Conservation (phyloP, 2,113 vertebrate species). For the Microcebus tavaratra region DNA sequence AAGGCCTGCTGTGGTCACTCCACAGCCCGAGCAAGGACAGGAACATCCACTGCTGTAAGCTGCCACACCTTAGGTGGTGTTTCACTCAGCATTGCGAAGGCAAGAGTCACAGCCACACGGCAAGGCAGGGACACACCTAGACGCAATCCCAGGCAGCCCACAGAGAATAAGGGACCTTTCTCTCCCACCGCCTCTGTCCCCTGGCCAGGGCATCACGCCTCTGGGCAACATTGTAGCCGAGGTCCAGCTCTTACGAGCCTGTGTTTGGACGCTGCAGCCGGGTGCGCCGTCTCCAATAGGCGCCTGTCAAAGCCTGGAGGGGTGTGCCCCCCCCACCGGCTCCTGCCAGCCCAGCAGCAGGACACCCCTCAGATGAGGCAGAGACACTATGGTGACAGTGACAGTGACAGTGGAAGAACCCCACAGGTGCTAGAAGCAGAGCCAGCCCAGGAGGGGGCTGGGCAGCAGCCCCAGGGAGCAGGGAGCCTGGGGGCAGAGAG, state of each 20-base stretch:
- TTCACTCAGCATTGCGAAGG: rapidly evolving
- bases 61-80: rapidly evolving
- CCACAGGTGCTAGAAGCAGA: neutral
- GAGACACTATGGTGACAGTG: rapidly evolving
- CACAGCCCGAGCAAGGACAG: neutral
- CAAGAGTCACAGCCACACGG: neutral
- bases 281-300: rapidly evolving
- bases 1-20: neutral
- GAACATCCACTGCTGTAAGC: rapidly evolving
- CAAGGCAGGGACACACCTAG: neutral
- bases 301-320: neutral
- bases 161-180: neutral
- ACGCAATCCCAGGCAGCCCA: neutral
- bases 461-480: neutral
- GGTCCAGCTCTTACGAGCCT: neutral
- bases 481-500: rapidly evolving
- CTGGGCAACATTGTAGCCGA: neutral
- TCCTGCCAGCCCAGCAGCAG: neutral
- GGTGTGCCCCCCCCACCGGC: neutral
- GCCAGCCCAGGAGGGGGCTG: rapidly evolving
- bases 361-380: neutral
- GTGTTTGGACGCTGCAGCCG: neutral
- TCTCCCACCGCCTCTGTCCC: neutral
- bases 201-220: neutral
- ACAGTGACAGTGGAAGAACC: neutral